Evolutionary conservation across 2,888 invertebrate genomes (phyloP), one percentile per base, ranked within the genome.

Genomic region (Carterocephalus palaemon): DNA sequence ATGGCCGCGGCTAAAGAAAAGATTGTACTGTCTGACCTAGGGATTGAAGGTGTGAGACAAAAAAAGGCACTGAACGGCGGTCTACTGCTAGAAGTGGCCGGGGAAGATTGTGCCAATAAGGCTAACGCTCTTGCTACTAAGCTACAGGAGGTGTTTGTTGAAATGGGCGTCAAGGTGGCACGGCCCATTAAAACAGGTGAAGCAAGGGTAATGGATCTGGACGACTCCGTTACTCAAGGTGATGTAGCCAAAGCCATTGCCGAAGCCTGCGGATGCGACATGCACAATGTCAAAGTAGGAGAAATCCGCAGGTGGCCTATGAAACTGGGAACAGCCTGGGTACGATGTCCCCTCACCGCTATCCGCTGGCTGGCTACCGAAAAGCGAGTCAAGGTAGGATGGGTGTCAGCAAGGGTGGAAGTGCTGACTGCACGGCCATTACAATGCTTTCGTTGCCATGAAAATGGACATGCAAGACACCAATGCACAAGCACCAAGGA

Each of bases 271-370:
- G 12, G 12, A 4, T 26, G 26, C 26, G 6, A 1, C 12, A 7
- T n/a, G 4, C 5, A 6, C 6, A 7, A 12, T n/a, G 9, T 28
- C n/a, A 13, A 7, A n/a, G 28, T 28, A 2, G 28, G 28, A 7
- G 34, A 8, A 13, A 13, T 22, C 13, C 34, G 13, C 3, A 20
- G 34, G n/a, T 20, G 4, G 12, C 6, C 13, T 4, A n/a, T 22
- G 0, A 2, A 5, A 3, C 13, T 34, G 13, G 20, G 33, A 2
- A 34, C 33, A 1, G 33, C 22, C n/a, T 34, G 33, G 33, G 34
- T 34, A 2, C n/a, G 34, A 1, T 34, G 34, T 8, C 34, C 34
- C 4, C 22, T 34, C 1, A 23, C 22, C 7, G 34, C 22, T 8
- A 12, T 34, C 5, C 22, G 16, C 1, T n/a, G 15, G n/a, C n/a